A percentile compares a stretch with the other conserved stretches of the same genome.
Conservation (phyloP, 2,888 invertebrate genomes). For the Mantis religiosa region DNA sequence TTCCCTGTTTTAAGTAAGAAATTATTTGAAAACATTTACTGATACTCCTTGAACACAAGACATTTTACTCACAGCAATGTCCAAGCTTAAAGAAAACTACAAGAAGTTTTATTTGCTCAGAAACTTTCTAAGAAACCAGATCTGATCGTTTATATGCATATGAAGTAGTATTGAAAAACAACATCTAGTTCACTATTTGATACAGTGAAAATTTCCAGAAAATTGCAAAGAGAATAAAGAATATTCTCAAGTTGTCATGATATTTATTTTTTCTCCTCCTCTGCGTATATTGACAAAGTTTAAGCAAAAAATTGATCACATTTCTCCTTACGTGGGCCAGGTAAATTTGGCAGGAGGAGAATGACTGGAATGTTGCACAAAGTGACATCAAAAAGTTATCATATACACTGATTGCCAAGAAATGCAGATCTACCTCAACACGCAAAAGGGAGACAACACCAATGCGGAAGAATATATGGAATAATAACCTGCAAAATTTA, state of each 20-base stretch:
- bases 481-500: not conserved
- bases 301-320: slow-evolving; percentile 5
- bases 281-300: not conserved
- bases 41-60: not conserved
- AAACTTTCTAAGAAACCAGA: not conserved
- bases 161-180: not conserved
- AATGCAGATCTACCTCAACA: not conserved
- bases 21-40: not conserved
- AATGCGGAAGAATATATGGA: not conserved
- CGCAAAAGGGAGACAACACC: not conserved
- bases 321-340: not conserved
- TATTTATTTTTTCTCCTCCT: not conserved
- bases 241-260: not conserved
- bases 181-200: not conserved
- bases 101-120: not conserved
- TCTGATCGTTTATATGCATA: not conserved
- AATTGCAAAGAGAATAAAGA: not conserved
- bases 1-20: not conserved
- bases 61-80: not conserved
- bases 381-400: slow-evolving; percentile 7
- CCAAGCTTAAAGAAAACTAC: not conserved
- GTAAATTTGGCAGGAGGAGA: not conserved
- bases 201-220: not conserved
- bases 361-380: not conserved
- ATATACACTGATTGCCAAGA: not conserved